Evolutionary conservation across 2,113 vertebrate species (phyloP).

Genomic region (Cyprinus carpio): DNA sequence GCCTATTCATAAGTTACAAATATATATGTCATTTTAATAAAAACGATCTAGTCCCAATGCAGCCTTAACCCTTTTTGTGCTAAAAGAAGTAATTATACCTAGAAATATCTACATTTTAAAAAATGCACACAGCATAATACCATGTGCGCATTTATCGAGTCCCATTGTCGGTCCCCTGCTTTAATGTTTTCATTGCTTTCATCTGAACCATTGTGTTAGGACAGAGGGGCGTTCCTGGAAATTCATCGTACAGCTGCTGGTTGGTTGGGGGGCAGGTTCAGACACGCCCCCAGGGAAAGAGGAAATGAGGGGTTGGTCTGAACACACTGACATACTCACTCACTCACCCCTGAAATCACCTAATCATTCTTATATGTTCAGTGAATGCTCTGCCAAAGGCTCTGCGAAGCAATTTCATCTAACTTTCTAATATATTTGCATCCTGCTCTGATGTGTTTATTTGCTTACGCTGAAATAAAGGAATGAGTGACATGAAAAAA

Average conservation of each 20-base stretch:
- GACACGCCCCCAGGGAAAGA: constrained; percentile 55
- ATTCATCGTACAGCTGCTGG: constrained; percentile 26
- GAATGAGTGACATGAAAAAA: constrained; percentile 25
- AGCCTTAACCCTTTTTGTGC: not conserved
- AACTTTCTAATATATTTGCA: constrained; percentile 22
- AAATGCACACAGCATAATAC: not conserved
- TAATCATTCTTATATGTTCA: constrained; percentile 31
- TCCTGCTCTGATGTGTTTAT: constrained; percentile 3
- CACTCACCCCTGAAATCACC: constrained; percentile 57
- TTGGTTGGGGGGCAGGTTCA: constrained; percentile 54
- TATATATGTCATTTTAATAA: not conserved
- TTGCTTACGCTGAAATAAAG: constrained; percentile 3
- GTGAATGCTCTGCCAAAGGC: constrained; percentile 22
- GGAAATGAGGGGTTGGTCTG: constrained; percentile 59
- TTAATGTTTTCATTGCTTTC: constrained; percentile 40
- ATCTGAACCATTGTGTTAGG: constrained; percentile 58
- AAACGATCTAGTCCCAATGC: not conserved
- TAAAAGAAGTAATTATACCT: not conserved
- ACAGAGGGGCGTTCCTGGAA: constrained; percentile 64
- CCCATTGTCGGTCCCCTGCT: not conserved
- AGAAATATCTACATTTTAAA: not conserved
- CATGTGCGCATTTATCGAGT: not conserved
- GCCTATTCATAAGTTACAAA: not conserved
- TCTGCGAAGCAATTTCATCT: constrained; percentile 19
- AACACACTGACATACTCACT: constrained; percentile 63